Evolutionary conservation across 64 coral and sea anemone species (phyloP), one percentile per base, ranked within the genome.

Genomic region (Montipora cactus): DNA sequence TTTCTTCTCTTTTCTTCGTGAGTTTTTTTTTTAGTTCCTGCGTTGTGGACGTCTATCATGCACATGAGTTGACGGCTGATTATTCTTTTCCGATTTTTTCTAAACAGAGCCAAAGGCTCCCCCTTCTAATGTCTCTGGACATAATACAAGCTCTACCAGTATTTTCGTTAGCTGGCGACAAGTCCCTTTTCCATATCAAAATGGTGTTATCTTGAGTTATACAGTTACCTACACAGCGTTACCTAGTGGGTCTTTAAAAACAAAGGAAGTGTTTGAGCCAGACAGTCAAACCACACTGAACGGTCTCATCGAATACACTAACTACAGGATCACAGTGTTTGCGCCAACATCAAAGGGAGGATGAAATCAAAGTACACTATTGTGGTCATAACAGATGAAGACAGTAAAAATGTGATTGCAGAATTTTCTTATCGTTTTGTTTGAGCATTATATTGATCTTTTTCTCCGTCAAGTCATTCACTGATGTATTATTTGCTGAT

Each of bases 271-370:
- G 0, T 3, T 6, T 46, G 0, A 11, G 23, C 14, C 58, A 45
- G n/a, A 0, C 11, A 22, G 0, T 18, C 0, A 83, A 4, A 10
- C 11, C 2, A 66, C 55, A 46, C 22, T 75, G 0, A 44, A 4
- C 6, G 73, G 0, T 37, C 22, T 81, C 19, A 46, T 59, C 7
- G 52, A 81, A 50, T 81, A 57, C 18, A 59, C 52, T 6, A 59
- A 59, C 21, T 81, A 81, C 79, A 81, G 52, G 7, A 81, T 81
- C 18, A 81, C 49, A 59, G 51, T 81, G 79, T 81, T 81, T 57
- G 79, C 79, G 21, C 59, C 50, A 23, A 81, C 79, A 21, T 5
- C 2, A 25, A 59, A 28, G 8, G 79, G 79, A 81, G 51, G 19
- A 23, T 51, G 79, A 28, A 50, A 4, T 12, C 19, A 8, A 57